Base-by-base conservation (phyloP, 2,888 invertebrate genomes). In the Ferdinandea cuprea region DNA sequence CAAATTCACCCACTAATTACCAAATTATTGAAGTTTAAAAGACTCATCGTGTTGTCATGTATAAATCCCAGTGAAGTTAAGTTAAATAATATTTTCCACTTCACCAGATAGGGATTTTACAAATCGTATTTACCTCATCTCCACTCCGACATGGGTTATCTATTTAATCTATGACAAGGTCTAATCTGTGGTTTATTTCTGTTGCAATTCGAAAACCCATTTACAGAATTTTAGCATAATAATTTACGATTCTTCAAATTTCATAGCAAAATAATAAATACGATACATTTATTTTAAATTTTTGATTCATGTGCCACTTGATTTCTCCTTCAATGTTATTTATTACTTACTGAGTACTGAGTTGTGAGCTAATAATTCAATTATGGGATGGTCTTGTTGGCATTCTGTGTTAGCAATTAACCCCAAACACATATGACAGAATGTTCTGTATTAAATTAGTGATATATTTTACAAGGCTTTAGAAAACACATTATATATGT, bases 331-430 rank as follows among this genome's bases (percentile, higher is more conserved):
- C 63, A 40, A 30, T 17, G n/a, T 9, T 58, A 71, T 71, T 71
- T 65, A 78, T 65, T 52, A 42, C 63, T 58, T 35, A 65, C 19
- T 65, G 19, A 50, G 25, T 56, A 52, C 37, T 19, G 3, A 3
- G 42, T n/a, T n/a, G n/a, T n/a, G n/a, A n/a, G 17, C 52, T 68
- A 74, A 58, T 58, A 68, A 74, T 80, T 74, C 69, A 74, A 74
- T 74, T 69, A 69, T 56, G 42, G 50, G 56, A 58, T 42, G 28
- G n/a, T 68, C 61, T 54, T 68, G 73, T 80, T 58, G 11, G 68
- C 13, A 52, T 54, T 65, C 66, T 59, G 32, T 79, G 66, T 72
- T 54, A 54, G 78, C 73, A 80, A 74, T 80, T 80, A 80, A 63
- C 80, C 58, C 19, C n/a, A 61, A 56, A 46, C 63, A 30, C 19